A percentile compares a stretch with the other conserved stretches of the same genome.
Evolutionary conservation across 2,797 vertebrate genomes (phyloP).

Genomic region (Lepus oiostolus): DNA sequence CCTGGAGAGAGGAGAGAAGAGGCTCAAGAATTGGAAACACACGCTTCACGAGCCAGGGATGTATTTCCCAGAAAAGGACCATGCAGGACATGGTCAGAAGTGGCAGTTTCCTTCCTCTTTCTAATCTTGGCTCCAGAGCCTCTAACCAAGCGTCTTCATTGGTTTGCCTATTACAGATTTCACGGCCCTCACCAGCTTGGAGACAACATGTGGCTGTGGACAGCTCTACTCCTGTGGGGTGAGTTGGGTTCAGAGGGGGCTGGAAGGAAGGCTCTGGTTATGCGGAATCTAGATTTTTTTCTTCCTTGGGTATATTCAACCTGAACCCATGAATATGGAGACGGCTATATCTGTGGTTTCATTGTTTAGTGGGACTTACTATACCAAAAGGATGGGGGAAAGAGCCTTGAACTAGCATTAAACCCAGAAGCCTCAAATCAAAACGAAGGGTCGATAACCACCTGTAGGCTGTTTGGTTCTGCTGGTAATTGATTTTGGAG

Average conservation of each 20-base stretch:
- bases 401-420: neutral
- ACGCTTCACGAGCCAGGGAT: neutral
- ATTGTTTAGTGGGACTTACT: neutral
- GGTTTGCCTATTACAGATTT: constrained; percentile 2
- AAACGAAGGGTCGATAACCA: neutral
- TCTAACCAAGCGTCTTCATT: neutral
- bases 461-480: neutral
- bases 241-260: constrained; percentile 41
- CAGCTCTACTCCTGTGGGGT: constrained; percentile 71
- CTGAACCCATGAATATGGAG: neutral
- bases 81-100: neutral
- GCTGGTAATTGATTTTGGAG: neutral
- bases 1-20: neutral
- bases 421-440: neutral
- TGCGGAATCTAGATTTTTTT: neutral
- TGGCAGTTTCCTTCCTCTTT: constrained; percentile 77
- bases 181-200: neutral
- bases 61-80: constrained; percentile 65
- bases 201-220: constrained; percentile 71
- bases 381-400: neutral
- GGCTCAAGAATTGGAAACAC: neutral
- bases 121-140: constrained; percentile 42
- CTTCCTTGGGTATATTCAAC: neutral
- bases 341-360: neutral
- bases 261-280: neutral